A percentile compares a stretch with the other conserved stretches of the same genome.
phyloP scores from a whole-genome alignment of 2,113 vertebrate species.

The Onychostoma macrolepis region DNA sequence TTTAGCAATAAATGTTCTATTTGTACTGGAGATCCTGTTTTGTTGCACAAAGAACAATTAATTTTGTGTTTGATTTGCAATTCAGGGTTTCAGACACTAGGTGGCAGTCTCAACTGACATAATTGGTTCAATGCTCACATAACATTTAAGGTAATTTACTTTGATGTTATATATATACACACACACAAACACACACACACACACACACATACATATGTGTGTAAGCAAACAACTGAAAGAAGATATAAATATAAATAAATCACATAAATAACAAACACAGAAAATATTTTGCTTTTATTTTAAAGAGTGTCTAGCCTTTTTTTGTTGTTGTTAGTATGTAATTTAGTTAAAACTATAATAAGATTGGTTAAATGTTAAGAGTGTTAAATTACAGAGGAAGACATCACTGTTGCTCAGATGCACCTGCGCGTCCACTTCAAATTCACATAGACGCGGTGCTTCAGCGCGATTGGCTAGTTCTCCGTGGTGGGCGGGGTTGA shows the following conservation, averaged over 20 bases:
- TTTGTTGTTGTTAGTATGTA: not conserved
- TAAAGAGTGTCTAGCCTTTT: not conserved
- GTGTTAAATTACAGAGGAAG: not conserved
- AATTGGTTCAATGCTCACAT: not conserved
- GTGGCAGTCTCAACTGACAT: not conserved
- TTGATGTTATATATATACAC: not conserved
- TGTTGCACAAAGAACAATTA: not conserved
- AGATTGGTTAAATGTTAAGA: not conserved
- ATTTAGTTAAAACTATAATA: not conserved
- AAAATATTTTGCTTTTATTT: not conserved
- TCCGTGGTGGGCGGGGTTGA: slow-evolving; percentile 53
- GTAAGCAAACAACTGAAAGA: not conserved
- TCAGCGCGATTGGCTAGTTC: slow-evolving; percentile 42
- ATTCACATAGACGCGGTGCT: slow-evolving; percentile 22
- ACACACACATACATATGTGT: not conserved
- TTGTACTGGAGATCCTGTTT: slow-evolving; percentile 26
- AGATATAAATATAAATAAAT: not conserved
- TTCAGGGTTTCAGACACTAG: not conserved
- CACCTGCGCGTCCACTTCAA: slow-evolving; percentile 59
- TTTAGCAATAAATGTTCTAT: slow-evolving; percentile 62
- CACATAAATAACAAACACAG: not conserved
- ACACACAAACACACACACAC: too few relatives aligned
- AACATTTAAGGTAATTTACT: not conserved
- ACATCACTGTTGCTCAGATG: slow-evolving; percentile 38
- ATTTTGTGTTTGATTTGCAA: not conserved